Percentiles rank a stretch among this genome's conserved stretches.
These are phyloP conservation scores for Lerista edwardsae DNA, from an alignment of 2,797 vertebrate genomes.

Conservation along the genomic window DNA sequence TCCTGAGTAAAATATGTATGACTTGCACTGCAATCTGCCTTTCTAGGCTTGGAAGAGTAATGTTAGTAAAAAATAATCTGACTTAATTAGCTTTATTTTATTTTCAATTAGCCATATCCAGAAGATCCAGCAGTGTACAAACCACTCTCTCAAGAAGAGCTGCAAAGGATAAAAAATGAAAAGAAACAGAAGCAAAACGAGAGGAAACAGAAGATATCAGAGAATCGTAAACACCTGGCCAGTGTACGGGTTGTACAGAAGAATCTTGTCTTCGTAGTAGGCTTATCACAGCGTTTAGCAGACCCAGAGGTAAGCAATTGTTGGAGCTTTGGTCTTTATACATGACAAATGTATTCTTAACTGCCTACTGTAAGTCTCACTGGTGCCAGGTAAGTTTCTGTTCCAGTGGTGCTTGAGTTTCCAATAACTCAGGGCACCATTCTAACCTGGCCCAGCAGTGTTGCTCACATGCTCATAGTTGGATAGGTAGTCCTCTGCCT, in stretches of 20 bases:
- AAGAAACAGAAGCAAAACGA: constrained; percentile 99
- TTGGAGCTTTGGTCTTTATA: neutral
- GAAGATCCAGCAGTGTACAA: constrained; percentile 99
- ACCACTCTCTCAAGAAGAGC: constrained; percentile 98
- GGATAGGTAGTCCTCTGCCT: neutral
- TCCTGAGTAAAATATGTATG: no score
- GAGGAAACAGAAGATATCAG: constrained; percentile 99
- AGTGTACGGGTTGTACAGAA: constrained; percentile 98
- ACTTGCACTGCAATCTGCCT: neutral
- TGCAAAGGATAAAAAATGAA: constrained; percentile 99
- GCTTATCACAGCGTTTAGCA: constrained; percentile 94
- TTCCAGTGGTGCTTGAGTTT: neutral
- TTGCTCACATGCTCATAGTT: neutral
- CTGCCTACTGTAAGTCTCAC: neutral
- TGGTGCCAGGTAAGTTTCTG: neutral
- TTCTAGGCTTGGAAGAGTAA: neutral
- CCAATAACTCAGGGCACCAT: neutral
- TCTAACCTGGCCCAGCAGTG: no score
- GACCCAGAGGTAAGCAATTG: constrained; percentile 90
- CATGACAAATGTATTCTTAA: neutral
- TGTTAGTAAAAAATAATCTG: no score
- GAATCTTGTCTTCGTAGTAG: constrained; percentile 98
- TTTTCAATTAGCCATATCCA: constrained; percentile 91
- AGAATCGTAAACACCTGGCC: constrained; percentile 98
- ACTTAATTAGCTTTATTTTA: constrained; percentile 53